Conservation (phyloP, 2,888 invertebrate genomes). For the Limnephilus marmoratus region DNA sequence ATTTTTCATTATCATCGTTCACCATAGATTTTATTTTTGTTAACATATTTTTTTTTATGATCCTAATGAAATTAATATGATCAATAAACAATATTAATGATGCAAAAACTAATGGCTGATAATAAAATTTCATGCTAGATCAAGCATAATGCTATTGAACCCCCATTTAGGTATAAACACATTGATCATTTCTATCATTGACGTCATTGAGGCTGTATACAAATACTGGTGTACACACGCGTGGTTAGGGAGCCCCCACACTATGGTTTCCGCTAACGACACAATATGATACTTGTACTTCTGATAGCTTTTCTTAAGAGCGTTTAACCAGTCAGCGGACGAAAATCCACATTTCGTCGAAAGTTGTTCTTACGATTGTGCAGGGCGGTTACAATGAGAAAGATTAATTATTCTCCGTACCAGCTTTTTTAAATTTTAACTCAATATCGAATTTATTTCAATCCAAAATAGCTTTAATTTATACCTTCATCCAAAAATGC, state of each 20-base stretch:
- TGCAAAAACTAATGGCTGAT: not conserved
- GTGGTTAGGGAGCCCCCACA: not conserved
- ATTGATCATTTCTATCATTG: constrained; percentile 9
- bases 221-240: not conserved
- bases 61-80: not conserved
- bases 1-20: not conserved
- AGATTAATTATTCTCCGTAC: too few species aligned
- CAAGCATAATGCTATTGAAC: not conserved
- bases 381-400: too few species aligned
- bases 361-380: too few species aligned
- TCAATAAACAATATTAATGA: not conserved
- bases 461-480: too few species aligned
- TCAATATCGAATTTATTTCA: too few species aligned
- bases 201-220: not conserved
- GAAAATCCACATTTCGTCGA: too few species aligned
- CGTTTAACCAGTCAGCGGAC: too few species aligned
- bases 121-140: not conserved
- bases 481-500: too few species aligned
- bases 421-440: too few species aligned
- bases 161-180: not conserved
- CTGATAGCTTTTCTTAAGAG: not conserved
- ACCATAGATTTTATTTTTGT: not conserved
- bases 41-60: not conserved
- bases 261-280: not conserved
- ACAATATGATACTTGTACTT: not conserved